Evolutionary conservation across 1,140 invertebrate genomes (phyloP).

Genomic region (Diuraphis noxia): DNA sequence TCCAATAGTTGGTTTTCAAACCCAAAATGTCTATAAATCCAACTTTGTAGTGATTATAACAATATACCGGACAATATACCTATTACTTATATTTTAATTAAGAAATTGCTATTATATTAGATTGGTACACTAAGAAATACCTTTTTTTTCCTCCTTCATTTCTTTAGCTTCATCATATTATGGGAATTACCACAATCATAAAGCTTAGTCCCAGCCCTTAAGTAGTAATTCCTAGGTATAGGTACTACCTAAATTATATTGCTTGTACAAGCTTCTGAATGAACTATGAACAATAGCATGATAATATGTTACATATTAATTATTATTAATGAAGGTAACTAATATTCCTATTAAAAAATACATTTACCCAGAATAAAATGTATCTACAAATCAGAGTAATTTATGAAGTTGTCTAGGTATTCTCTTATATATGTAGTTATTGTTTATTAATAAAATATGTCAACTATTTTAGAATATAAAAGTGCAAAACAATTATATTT

Average conservation of each 20-base stretch:
- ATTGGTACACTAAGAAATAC: too few relatives aligned
- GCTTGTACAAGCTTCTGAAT: background rate
- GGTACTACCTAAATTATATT: too few relatives aligned
- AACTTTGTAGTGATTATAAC: background rate
- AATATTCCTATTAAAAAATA: background rate
- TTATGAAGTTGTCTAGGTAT: background rate
- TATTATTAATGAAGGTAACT: too few relatives aligned
- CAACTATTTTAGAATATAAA: background rate
- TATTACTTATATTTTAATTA: too few relatives aligned
- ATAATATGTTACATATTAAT: background rate
- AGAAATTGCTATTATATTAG: too few relatives aligned
- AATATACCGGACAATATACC: background rate
- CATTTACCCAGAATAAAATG: background rate
- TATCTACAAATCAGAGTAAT: background rate
- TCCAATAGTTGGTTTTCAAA: background rate
- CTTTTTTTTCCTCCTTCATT: too few relatives aligned
- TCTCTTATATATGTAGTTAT: too few relatives aligned
- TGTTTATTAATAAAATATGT: too few relatives aligned
- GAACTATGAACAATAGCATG: background rate
- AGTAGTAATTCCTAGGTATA: too few relatives aligned
- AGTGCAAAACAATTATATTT: background rate
- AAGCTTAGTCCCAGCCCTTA: too few relatives aligned
- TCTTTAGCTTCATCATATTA: too few relatives aligned
- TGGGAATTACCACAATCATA: too few relatives aligned
- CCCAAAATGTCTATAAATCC: background rate